phyloP scores from a whole-genome alignment of 2,888 invertebrate species.

The Synanthedon myopaeformis region DNA sequence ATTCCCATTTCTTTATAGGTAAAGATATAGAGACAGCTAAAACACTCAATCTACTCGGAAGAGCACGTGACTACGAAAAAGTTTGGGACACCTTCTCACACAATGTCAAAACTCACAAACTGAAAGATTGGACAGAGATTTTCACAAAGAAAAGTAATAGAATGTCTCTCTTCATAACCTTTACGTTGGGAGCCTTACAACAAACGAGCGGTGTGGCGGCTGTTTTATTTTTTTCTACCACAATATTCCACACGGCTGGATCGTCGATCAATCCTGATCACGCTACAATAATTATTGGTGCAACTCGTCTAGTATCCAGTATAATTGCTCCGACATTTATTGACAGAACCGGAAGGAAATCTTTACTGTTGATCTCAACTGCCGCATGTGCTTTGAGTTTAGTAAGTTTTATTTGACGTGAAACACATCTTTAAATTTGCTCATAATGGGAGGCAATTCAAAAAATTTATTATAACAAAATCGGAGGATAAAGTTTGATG shows the following conservation, averaged over 20 bases:
- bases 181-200: conserved; percentile 23
- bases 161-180: conserved; percentile 23
- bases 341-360: conserved; percentile 25
- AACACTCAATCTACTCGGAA: too few species aligned
- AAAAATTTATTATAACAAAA: too few species aligned
- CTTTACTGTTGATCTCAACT: conserved; percentile 24
- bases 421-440: too few species aligned
- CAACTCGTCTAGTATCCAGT: conserved; percentile 22
- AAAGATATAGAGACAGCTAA: too few species aligned
- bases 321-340: conserved; percentile 23
- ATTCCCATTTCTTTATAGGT: too few species aligned
- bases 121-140: conserved; percentile 30
- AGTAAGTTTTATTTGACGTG: too few species aligned
- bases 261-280: conserved; percentile 27
- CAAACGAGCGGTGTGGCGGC: conserved; percentile 28
- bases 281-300: conserved; percentile 28
- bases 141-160: conserved; percentile 30
- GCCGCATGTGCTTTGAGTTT: conserved; percentile 25
- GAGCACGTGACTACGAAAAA: too few species aligned
- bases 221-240: conserved; percentile 28
- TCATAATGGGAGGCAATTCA: too few species aligned
- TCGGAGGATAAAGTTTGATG: too few species aligned
- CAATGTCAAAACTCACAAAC: conserved; percentile 14
- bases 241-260: conserved; percentile 26
- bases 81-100: conserved; percentile 3